Percentiles rank a stretch among this genome's conserved stretches.
These are phyloP conservation scores for Philaenus spumarius DNA, from an alignment of 1,140 invertebrate species.

Conservation along the genomic window DNA sequence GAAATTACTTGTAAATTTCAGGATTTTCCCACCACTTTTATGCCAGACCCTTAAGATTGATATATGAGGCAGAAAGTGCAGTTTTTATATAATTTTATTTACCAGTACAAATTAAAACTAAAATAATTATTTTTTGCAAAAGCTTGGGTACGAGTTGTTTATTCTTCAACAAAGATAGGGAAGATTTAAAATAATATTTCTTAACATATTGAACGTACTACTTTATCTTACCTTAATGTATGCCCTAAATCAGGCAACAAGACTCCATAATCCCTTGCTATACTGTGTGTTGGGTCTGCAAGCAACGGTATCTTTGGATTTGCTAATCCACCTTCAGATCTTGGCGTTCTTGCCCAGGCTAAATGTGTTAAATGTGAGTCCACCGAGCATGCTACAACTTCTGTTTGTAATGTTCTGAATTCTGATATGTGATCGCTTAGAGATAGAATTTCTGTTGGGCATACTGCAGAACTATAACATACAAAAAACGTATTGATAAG, in stretches of 20 bases:
- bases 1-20: too few relatives aligned
- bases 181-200: too few relatives aligned
- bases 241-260: slow-evolving; percentile 88
- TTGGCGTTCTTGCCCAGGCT: slow-evolving; percentile 91
- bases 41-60: too few relatives aligned
- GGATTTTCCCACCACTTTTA: too few relatives aligned
- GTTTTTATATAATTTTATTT: too few relatives aligned
- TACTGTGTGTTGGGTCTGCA: slow-evolving; percentile 84
- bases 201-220: too few relatives aligned
- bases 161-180: too few relatives aligned
- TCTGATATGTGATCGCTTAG: slow-evolving; percentile 82
- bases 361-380: slow-evolving; percentile 89
- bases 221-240: slow-evolving; percentile 77
- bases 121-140: too few relatives aligned
- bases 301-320: slow-evolving; percentile 95
- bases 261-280: slow-evolving; percentile 87
- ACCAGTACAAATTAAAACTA: too few relatives aligned
- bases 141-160: too few relatives aligned
- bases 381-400: slow-evolving; percentile 80
- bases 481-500: too few relatives aligned
- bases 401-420: slow-evolving; percentile 75
- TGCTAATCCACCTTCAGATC: slow-evolving; percentile 92
- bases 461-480: slow-evolving; percentile 67
- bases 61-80: too few relatives aligned
- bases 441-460: slow-evolving; percentile 90